Evolutionary conservation across 2,888 invertebrate species (phyloP).

Genomic region (Acanthacorydalis orientalis): DNA sequence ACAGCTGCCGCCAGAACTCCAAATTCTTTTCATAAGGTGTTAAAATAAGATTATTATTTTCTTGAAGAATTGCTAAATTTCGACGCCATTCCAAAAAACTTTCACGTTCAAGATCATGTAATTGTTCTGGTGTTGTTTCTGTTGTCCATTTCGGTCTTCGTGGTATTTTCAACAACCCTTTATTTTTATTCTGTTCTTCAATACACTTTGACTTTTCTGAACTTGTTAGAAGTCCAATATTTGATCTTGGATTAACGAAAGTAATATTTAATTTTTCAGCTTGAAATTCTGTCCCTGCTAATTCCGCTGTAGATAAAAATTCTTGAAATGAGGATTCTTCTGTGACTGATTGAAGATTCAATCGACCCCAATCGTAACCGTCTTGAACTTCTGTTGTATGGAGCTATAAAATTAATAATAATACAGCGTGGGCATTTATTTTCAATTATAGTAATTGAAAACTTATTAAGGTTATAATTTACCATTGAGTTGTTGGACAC

Average conservation of each 20-base stretch:
- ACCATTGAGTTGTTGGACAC: constrained; percentile 56
- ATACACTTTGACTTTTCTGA: constrained; percentile 36
- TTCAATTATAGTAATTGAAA: background rate
- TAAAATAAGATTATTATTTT: constrained; percentile 60
- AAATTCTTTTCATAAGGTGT: constrained; percentile 97
- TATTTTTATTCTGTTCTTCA: constrained; percentile 38
- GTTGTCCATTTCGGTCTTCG: constrained; percentile 71
- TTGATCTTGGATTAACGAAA: constrained; percentile 46
- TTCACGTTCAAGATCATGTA: constrained; percentile 63
- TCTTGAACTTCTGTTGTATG: constrained; percentile 80
- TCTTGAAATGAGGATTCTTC: constrained; percentile 94
- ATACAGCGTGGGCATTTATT: background rate
- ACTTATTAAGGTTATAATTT: constrained; percentile 13
- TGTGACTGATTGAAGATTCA: constrained; percentile 83
- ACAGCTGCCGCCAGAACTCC: constrained; percentile 96
- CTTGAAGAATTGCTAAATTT: constrained; percentile 59
- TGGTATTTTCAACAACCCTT: constrained; percentile 58
- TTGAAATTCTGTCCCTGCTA: constrained; percentile 88
- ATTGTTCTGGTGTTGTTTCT: constrained; percentile 59
- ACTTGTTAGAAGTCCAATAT: constrained; percentile 39
- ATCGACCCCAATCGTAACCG: constrained; percentile 78
- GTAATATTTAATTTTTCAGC: constrained; percentile 77
- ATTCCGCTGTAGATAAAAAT: constrained; percentile 84
- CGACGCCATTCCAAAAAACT: constrained; percentile 85
- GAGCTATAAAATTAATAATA: constrained; percentile 31